Conservation (phyloP, 2,888 invertebrate species). For the Xestia c-nigrum region DNA sequence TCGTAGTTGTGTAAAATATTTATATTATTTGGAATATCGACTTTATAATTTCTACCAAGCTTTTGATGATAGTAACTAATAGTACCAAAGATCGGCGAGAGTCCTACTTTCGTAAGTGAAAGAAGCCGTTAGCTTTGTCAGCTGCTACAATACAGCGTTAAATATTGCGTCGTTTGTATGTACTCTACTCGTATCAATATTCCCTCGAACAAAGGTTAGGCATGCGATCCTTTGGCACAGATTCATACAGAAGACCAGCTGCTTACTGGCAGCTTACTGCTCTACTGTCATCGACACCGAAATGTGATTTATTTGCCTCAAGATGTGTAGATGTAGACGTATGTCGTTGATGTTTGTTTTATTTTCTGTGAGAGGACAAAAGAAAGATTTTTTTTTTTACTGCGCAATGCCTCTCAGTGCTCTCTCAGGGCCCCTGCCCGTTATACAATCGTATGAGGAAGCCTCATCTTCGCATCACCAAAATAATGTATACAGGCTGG, state of each 20-base stretch:
- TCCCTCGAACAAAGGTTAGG: background rate
- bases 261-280: no score
- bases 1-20: background rate
- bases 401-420: background rate
- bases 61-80: background rate
- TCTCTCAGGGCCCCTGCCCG: no score
- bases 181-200: background rate
- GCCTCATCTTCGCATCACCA: no score
- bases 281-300: no score
- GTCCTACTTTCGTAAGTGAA: background rate
- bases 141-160: background rate
- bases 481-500: no score
- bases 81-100: background rate
- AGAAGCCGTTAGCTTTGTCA: background rate
- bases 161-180: background rate
- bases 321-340: no score
- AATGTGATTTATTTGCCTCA: no score
- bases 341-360: no score
- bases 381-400: no score
- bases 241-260: no score
- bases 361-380: no score
- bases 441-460: no score
- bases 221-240: background rate
- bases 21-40: background rate
- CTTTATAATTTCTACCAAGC: background rate